Evolutionary conservation across 2,797 vertebrate genomes (phyloP).

Genomic region (Alectoris magna): DNA sequence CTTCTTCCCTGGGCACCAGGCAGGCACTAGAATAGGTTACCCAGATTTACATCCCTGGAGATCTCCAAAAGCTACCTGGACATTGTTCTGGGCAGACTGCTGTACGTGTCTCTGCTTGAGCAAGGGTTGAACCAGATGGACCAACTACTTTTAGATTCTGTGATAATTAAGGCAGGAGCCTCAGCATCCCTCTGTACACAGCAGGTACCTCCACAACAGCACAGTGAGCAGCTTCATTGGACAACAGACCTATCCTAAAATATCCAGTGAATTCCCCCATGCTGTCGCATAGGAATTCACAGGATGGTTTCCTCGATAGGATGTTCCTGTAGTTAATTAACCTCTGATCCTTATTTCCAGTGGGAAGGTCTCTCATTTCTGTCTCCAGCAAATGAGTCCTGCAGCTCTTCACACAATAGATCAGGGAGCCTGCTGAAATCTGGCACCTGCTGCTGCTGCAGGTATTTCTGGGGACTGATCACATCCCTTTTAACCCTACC

Average conservation of each 20-base stretch:
- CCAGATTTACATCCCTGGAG: not conserved
- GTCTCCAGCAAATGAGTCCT: not conserved
- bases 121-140: not conserved
- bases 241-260: not conserved
- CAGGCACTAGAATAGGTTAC: not conserved
- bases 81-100: not conserved
- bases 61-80: not conserved
- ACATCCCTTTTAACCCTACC: conserved; percentile 7
- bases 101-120: not conserved
- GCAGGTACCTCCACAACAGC: not conserved
- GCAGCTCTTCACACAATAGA: not conserved
- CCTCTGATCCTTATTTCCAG: conserved; percentile 34
- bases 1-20: fast-evolving
- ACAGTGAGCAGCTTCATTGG: not conserved
- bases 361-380: not conserved
- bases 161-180: not conserved
- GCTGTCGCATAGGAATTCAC: not conserved
- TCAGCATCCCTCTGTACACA: not conserved
- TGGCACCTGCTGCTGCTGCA: not conserved
- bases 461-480: not conserved
- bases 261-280: fast-evolving
- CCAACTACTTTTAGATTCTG: not conserved
- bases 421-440: not conserved
- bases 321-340: conserved; percentile 31
- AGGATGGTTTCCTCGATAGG: not conserved